phyloP scores from a whole-genome alignment of 2,888 invertebrate genomes.

The Thera britannica region DNA sequence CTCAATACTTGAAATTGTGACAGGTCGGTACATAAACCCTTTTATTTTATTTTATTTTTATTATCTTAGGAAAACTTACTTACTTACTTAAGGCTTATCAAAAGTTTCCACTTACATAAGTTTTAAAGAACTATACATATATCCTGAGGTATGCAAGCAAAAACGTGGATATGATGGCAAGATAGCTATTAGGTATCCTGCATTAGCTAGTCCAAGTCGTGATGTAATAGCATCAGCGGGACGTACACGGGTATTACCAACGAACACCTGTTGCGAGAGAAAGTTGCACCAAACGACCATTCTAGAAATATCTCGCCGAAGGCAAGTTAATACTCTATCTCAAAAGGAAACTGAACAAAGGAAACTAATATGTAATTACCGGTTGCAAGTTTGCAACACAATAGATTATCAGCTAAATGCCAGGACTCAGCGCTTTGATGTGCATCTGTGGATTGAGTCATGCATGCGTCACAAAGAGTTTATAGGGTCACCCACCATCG shows the following conservation, averaged over 20 bases:
- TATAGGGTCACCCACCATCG: conserved; percentile 29
- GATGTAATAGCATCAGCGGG: conserved; percentile 63
- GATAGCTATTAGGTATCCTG: conserved; percentile 29
- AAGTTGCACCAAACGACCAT: conserved; percentile 51
- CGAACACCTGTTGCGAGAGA: conserved; percentile 62
- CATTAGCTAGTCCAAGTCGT: conserved; percentile 44
- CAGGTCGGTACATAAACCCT: background rate
- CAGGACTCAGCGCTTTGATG: conserved; percentile 43
- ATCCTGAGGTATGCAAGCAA: background rate
- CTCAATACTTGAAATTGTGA: background rate
- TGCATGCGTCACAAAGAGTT: conserved; percentile 52
- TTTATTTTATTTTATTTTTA: no score
- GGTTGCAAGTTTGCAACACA: conserved; percentile 39
- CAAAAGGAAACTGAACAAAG: conserved; percentile 48
- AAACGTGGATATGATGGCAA: background rate
- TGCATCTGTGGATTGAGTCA: conserved; percentile 55
- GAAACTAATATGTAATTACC: conserved; percentile 43
- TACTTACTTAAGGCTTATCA: no score
- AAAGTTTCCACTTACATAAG: no score
- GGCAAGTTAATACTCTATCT: conserved; percentile 41
- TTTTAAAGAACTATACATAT: no score
- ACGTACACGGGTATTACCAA: conserved; percentile 46
- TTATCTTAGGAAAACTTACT: no score
- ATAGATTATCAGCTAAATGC: conserved; percentile 43
- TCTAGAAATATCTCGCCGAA: conserved; percentile 38